These are phyloP conservation scores for Diplazon laetatorius DNA, from an alignment of 2,888 invertebrate genomes.

Conservation along the genomic window DNA sequence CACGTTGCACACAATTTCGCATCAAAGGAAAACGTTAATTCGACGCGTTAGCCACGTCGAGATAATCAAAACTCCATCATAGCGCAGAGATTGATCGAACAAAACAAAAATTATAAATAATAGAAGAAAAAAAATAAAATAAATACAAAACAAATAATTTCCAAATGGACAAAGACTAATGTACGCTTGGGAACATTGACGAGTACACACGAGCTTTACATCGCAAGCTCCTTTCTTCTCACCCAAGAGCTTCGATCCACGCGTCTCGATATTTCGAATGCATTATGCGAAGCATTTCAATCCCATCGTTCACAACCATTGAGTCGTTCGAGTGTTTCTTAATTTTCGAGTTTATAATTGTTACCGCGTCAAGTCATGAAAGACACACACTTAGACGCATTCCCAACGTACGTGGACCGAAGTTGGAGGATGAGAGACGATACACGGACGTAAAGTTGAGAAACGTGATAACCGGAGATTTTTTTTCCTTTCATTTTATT, in stretches of 20 bases:
- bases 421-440: not conserved
- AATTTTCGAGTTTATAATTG: slow-evolving; percentile 22
- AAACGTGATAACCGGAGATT: slow-evolving; percentile 26
- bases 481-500: too few relatives aligned
- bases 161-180: slow-evolving; percentile 31
- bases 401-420: not conserved
- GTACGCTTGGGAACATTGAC: not conserved
- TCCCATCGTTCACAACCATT: not conserved
- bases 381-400: slow-evolving; percentile 7
- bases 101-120: not conserved
- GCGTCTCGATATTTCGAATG: not conserved
- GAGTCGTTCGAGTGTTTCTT: slow-evolving; percentile 1
- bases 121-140: too few relatives aligned
- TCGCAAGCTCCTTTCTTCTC: slow-evolving; percentile 11
- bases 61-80: slow-evolving; percentile 27
- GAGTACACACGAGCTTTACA: not conserved
- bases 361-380: slow-evolving; percentile 8
- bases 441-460: slow-evolving; percentile 30
- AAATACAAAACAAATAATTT: too few relatives aligned
- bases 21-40: slow-evolving; percentile 4
- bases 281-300: slow-evolving; percentile 2
- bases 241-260: not conserved
- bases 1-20: not conserved
- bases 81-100: slow-evolving; percentile 3
- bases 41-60: not conserved